A percentile compares a stretch with the other conserved stretches of the same genome.
Conservation (phyloP, 2,888 invertebrate species). For the Liodrosophila aerea region DNA sequence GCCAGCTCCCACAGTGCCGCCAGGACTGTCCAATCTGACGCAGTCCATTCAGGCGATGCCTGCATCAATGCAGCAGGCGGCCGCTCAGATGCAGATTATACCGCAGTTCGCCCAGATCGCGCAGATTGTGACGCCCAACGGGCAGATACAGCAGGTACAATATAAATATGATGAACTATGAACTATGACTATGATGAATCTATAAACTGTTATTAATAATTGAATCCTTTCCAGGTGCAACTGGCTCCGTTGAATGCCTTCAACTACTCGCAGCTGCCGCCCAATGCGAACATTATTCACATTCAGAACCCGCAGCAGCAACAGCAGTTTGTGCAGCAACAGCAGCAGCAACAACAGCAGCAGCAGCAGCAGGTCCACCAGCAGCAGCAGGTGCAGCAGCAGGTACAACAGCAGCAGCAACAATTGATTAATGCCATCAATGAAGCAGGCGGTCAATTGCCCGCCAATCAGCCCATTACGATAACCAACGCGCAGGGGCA, state of each 20-base stretch:
- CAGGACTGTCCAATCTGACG: constrained; percentile 84
- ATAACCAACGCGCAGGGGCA: constrained; percentile 90
- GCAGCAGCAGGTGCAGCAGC: constrained; percentile 39
- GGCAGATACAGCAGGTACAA: constrained; percentile 95
- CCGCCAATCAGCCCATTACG: constrained; percentile 85
- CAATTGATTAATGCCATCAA: constrained; percentile 78
- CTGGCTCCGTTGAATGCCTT: constrained; percentile 86
- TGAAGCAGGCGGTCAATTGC: constrained; percentile 81
- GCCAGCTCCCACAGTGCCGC: constrained; percentile 83
- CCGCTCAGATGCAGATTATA: constrained; percentile 87
- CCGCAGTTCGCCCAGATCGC: constrained; percentile 92
- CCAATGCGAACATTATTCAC: constrained; percentile 81
- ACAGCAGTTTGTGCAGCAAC: constrained; percentile 43
- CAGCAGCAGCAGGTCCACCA: constrained; percentile 61
- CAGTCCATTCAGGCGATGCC: constrained; percentile 83
- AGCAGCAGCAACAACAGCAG: constrained; percentile 43
- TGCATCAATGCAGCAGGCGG: constrained; percentile 56
- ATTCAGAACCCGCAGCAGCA: constrained; percentile 78
- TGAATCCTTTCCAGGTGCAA: no score
- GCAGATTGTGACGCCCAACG: constrained; percentile 93
- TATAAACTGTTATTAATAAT: no score
- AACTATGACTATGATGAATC: no score
- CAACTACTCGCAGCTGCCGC: constrained; percentile 78
- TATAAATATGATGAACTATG: constrained; percentile 52
- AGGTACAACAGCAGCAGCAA: constrained; percentile 74